Evolutionary conservation across 2,797 vertebrate species (phyloP).

Genomic region (Myoxocephalus aenaeus): DNA sequence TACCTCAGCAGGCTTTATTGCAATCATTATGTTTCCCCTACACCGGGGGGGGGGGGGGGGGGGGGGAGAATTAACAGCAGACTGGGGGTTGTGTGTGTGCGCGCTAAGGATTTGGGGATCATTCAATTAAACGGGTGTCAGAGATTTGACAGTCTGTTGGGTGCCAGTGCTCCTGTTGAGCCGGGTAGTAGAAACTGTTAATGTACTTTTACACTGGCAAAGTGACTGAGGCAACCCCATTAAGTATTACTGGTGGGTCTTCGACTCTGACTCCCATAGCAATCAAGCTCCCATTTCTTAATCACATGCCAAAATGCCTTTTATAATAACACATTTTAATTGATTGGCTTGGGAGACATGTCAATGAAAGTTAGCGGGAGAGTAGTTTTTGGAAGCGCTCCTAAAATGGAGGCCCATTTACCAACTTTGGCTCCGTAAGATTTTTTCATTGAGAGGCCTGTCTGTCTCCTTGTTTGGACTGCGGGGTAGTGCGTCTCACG

Average conservation of each 20-base stretch:
- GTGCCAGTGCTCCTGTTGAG: conserved; percentile 66
- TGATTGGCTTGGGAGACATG: conserved; percentile 81
- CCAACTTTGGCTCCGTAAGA: conserved; percentile 31
- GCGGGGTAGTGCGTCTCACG: conserved; percentile 29
- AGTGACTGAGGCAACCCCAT: conserved; percentile 72
- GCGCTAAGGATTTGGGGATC: conserved; percentile 72
- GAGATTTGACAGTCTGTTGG: conserved; percentile 75
- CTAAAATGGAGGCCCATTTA: conserved; percentile 60
- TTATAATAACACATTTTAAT: conserved; percentile 81
- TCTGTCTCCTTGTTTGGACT: conserved; percentile 64
- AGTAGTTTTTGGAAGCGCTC: conserved; percentile 63
- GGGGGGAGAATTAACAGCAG: conserved; percentile 77
- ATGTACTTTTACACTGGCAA: conserved; percentile 66
- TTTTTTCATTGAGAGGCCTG: conserved; percentile 51
- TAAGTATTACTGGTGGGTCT: conserved; percentile 70
- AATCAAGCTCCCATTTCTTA: conserved; percentile 83
- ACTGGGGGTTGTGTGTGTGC: conserved; percentile 43
- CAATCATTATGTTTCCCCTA: conserved; percentile 81
- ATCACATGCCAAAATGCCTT: conserved; percentile 82
- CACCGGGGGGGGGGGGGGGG: conserved; percentile 72
- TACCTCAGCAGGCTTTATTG: conserved; percentile 84
- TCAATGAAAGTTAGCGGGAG: conserved; percentile 50
- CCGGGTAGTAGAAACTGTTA: conserved; percentile 61
- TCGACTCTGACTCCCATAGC: conserved; percentile 76
- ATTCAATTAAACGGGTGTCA: conserved; percentile 79